A percentile compares a stretch with the other conserved stretches of the same genome.
Evolutionary conservation across 2,113 vertebrate genomes (phyloP).

Genomic region (Butorides virescens): DNA sequence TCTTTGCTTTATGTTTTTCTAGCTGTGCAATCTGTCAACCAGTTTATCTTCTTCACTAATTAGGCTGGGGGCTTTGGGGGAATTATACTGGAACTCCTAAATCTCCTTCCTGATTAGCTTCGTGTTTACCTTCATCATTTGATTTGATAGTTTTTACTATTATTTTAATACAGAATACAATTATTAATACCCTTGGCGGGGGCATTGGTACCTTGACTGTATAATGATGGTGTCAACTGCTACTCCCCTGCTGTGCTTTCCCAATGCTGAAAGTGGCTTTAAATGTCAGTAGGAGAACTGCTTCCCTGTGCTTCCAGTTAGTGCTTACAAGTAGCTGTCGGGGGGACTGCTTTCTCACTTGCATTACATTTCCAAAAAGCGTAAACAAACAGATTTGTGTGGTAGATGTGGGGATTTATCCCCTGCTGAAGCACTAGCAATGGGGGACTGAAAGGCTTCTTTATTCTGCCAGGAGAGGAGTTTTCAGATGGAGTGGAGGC

Average conservation of each 20-base stretch:
- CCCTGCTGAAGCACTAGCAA: not conserved
- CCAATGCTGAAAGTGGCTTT: not conserved
- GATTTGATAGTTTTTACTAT: not conserved
- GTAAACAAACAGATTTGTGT: not conserved
- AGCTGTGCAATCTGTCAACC: constrained; percentile 58
- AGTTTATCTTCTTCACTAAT: constrained; percentile 65
- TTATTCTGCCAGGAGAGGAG: not conserved
- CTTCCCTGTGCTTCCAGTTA: not conserved
- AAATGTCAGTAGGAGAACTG: not conserved
- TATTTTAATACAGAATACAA: not conserved
- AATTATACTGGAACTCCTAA: constrained; percentile 44
- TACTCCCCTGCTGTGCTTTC: not conserved
- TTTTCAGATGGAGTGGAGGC: not conserved
- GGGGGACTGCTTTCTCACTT: not conserved
- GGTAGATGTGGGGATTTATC: not conserved
- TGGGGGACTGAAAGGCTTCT: not conserved
- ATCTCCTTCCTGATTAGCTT: constrained; percentile 54
- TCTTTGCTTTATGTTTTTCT: constrained; percentile 54
- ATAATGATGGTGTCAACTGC: not conserved
- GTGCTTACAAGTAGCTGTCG: accelerated
- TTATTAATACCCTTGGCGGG: not conserved
- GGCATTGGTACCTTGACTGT: not conserved
- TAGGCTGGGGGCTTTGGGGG: constrained; percentile 38
- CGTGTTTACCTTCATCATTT: constrained; percentile 34
- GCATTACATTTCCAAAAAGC: not conserved